Base-by-base conservation (phyloP, 2,113 vertebrate genomes). In the Coregonus clupeaformis region DNA sequence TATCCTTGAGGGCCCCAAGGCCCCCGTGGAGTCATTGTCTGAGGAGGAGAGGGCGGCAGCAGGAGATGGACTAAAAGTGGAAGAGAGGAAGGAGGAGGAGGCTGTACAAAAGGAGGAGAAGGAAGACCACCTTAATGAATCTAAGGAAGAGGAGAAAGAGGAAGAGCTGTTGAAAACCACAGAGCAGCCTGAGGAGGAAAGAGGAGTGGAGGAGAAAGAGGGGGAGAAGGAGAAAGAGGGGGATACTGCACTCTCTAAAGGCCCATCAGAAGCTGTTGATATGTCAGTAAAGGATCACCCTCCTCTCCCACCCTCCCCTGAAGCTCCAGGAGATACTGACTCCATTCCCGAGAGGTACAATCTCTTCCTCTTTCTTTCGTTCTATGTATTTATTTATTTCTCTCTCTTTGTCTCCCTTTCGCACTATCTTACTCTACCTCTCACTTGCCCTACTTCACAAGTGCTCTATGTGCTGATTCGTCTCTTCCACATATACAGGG, bases 1-100 rank as follows among this genome's bases (percentile, higher is more conserved):
- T 77, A 78, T 85, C 71, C 77, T 65, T 1, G 82, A 92, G 63
- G 88, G 86, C 71, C 64, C 81, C 32, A 49, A 82, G 73, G 49
- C 11, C 4, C 68, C 68, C 29, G 52, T 24, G 29, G 68, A 81
- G 13, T 52, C 49, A 52, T 52, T 52, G 16, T 52, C 49, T 52
- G 67, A 49, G 78, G 69, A 87, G 16, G 68, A 49, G 78, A 69
- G 67, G 11, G 24, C 76, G 22, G 66, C 71, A 27, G 68, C 74
- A 2, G 30, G 47, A 1, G 49, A 11, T 1, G 69, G 32, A 6
- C 74, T 77, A 18, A 73, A 81, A 30, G n/a, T 60, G 5, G 57
- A 60, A 9, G 63, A 80, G 18, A 36, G 73, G 0, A 72, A 72
- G 4, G 78, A 32, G 6, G 76, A 81, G 57, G 67, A 36, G 4